phyloP scores from a whole-genome alignment of 2,797 vertebrate genomes.

The Esox masquinongy region DNA sequence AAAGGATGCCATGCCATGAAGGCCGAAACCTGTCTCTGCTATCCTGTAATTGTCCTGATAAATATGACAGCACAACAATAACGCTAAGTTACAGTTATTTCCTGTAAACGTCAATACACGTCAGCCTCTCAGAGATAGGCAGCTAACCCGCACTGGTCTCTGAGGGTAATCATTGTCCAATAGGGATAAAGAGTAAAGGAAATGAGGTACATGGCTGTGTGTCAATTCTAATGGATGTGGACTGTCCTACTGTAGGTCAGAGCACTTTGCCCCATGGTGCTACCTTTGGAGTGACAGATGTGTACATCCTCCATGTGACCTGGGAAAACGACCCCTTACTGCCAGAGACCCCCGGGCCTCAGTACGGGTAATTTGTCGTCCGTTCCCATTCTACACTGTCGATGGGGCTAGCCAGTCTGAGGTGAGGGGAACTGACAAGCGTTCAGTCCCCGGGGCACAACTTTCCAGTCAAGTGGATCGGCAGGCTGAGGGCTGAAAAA shows the following conservation, averaged over 20 bases:
- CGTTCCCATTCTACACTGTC: conserved; percentile 73
- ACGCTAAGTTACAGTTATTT: neutral
- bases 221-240: conserved; percentile 74
- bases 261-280: conserved; percentile 79
- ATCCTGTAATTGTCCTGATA: neutral
- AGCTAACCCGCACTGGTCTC: neutral
- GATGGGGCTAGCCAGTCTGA: conserved; percentile 82
- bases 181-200: conserved; percentile 39
- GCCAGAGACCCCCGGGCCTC: conserved; percentile 68
- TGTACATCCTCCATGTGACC: conserved; percentile 88
- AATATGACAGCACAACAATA: neutral
- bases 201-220: conserved; percentile 45
- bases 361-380: conserved; percentile 82
- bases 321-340: conserved; percentile 69
- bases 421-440: conserved; percentile 95
- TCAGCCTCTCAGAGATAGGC: neutral
- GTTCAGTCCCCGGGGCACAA: conserved; percentile 86
- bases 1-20: neutral
- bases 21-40: neutral
- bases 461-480: conserved; percentile 94
- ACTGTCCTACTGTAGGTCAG: conserved; percentile 67
- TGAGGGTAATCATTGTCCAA: conserved; percentile 1
- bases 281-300: conserved; percentile 92
- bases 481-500: conserved; percentile 67
- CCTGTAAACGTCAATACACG: neutral